These are phyloP conservation scores for Acanthiza pusilla DNA, from an alignment of 2,797 vertebrate genomes.

Conservation along the genomic window DNA sequence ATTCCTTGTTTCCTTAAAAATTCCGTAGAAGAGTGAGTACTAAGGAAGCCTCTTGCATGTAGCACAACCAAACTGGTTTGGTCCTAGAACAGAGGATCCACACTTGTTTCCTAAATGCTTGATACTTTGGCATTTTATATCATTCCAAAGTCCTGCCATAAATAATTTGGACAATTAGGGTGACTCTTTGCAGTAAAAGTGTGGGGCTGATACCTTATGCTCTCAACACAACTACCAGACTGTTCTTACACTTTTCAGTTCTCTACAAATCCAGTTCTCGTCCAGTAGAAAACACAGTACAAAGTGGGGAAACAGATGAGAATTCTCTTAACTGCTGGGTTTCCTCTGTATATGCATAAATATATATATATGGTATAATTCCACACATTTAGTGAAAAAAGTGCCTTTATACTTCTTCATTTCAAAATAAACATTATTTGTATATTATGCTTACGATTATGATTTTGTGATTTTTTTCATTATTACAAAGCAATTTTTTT, in stretches of 20 bases:
- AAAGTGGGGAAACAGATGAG: accelerated
- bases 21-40: accelerated
- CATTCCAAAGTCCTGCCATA: neutral
- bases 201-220: neutral
- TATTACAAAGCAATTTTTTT: neutral
- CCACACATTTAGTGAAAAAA: neutral
- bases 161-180: neutral
- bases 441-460: neutral
- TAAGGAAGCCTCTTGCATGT: neutral
- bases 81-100: neutral
- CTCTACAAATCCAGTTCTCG: neutral
- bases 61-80: accelerated
- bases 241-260: neutral
- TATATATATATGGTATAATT: neutral
- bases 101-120: neutral
- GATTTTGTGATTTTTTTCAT: neutral
- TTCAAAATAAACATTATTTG: neutral
- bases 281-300: neutral
- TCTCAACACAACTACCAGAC: neutral
- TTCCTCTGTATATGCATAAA: neutral
- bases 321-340: neutral
- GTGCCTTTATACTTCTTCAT: neutral
- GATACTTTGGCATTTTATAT: neutral
- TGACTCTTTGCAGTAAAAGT: neutral
- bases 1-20: neutral